These are phyloP conservation scores for Mormyrops boulengeri DNA, from an alignment of 2,797 vertebrate species.

Conservation along the genomic window DNA sequence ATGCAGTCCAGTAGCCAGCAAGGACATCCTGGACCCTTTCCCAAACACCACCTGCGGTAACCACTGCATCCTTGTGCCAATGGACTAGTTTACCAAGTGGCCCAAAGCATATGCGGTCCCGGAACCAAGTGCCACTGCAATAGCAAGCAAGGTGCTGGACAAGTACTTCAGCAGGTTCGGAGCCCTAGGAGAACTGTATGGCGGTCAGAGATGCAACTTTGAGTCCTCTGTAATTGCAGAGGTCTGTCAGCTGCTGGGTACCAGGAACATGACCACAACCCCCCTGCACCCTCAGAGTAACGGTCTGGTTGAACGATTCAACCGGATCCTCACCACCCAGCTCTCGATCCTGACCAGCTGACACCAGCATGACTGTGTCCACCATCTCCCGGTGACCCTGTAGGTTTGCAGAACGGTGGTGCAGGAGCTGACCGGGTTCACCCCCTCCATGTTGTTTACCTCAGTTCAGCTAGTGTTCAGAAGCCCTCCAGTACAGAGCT, in stretches of 20 bases:
- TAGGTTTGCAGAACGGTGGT: not conserved
- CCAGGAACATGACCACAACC: not conserved
- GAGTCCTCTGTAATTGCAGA: not conserved
- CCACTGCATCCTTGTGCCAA: no score
- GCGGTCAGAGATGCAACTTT: no score
- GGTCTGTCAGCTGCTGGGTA: not conserved
- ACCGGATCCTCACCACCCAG: not conserved
- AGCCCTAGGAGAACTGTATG: no score
- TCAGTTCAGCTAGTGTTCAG: not conserved
- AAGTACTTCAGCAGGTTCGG: no score
- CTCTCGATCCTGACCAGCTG: not conserved
- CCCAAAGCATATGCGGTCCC: no score
- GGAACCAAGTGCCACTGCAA: no score
- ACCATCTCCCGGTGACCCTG: not conserved
- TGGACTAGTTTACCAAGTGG: no score
- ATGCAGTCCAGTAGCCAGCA: no score
- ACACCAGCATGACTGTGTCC: not conserved
- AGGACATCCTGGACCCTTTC: no score
- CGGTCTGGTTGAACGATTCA: not conserved
- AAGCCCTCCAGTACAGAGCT: not conserved
- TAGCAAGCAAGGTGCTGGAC: no score
- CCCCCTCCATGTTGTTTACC: not conserved
- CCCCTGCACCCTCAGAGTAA: not conserved
- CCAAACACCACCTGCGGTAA: no score
- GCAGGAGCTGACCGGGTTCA: not conserved